Conservation (phyloP, 1,140 invertebrate species). For the Tachypleus tridentatus region DNA sequence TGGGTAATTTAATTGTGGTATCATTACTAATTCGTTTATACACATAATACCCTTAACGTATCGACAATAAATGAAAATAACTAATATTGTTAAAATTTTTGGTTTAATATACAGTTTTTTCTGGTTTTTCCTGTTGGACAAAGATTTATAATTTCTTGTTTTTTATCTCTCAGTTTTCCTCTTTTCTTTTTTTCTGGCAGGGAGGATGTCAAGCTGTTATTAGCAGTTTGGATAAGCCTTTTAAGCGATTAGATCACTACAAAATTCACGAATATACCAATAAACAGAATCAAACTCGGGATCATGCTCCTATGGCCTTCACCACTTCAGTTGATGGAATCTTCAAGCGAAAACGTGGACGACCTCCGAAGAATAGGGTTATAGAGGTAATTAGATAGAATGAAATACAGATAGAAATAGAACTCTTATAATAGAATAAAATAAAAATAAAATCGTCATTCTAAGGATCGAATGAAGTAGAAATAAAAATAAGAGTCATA, state of each 20-base stretch:
- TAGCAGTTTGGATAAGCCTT: conserved; percentile 65
- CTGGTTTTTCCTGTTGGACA: background rate
- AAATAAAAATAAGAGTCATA: too few relatives aligned
- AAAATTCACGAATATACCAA: conserved; percentile 64
- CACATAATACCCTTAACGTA: too few relatives aligned
- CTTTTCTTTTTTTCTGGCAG: conserved; percentile 37
- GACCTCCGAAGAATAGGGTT: conserved; percentile 81
- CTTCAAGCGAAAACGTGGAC: conserved; percentile 74
- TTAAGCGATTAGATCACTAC: conserved; percentile 76
- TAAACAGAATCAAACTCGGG: conserved; percentile 42
- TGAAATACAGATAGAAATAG: too few relatives aligned
- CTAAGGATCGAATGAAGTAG: too few relatives aligned
- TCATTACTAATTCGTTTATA: too few relatives aligned
- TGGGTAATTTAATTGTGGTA: conserved; percentile 25
- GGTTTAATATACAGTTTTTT: too few relatives aligned
- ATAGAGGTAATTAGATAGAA: conserved; percentile 48
- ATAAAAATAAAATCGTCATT: too few relatives aligned
- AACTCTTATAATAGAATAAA: too few relatives aligned
- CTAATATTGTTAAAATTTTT: too few relatives aligned
- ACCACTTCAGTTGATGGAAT: conserved; percentile 57
- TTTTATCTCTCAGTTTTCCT: conserved; percentile 17
- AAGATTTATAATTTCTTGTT: conserved; percentile 2
- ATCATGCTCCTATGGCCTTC: conserved; percentile 21
- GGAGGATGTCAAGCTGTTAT: conserved; percentile 77
- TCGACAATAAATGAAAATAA: too few relatives aligned